These are phyloP conservation scores for Plebejus anna DNA, from an alignment of 2,888 invertebrate genomes.

Conservation along the genomic window DNA sequence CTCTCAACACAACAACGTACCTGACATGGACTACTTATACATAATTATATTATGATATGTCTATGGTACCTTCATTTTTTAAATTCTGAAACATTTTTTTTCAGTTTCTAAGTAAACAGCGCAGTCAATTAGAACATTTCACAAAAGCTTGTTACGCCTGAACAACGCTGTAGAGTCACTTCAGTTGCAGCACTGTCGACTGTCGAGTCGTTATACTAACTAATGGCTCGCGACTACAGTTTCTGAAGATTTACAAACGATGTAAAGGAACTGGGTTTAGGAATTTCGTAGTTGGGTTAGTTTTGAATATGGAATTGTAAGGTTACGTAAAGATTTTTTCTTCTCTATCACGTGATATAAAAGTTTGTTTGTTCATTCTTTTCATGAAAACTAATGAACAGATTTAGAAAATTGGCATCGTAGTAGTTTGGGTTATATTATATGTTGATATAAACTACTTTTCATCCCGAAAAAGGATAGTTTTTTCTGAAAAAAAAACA, in stretches of 20 bases:
- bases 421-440: no score
- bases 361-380: no score
- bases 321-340: no score
- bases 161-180: conserved; percentile 28
- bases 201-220: conserved; percentile 22
- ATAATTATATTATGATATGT: no score
- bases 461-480: no score
- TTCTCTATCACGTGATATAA: no score
- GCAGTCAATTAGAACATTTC: conserved; percentile 4
- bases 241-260: conserved; percentile 20
- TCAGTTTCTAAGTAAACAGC: conserved; percentile 7
- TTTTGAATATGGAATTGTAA: no score
- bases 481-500: no score
- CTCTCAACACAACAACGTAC: not conserved
- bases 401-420: no score
- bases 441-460: no score
- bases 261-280: not conserved
- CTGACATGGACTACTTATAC: no score
- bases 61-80: not conserved
- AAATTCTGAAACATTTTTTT: not conserved
- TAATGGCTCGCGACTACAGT: conserved; percentile 22
- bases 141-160: not conserved
- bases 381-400: no score
- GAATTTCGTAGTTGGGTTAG: not conserved
- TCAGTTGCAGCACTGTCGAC: conserved; percentile 3